Evolutionary conservation across 2,797 vertebrate genomes (phyloP).

Genomic region (Phylloscopus collybita): DNA sequence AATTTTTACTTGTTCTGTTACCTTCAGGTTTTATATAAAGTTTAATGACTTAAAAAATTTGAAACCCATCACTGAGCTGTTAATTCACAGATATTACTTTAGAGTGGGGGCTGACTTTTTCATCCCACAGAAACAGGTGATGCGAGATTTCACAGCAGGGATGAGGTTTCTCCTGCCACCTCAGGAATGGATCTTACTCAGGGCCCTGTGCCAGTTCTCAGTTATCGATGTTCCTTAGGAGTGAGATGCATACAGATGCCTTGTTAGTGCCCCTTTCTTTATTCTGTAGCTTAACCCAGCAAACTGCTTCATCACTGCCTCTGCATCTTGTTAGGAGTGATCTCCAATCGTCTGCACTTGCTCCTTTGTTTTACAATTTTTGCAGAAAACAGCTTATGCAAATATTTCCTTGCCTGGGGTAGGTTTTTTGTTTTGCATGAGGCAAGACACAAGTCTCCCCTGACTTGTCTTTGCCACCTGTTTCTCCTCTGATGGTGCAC

Average conservation of each 20-base stretch:
- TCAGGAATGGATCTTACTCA: not conserved
- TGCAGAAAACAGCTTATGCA: not conserved
- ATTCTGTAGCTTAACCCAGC: not conserved
- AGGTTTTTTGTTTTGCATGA: not conserved
- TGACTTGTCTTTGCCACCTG: not conserved
- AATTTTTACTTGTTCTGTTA: not conserved
- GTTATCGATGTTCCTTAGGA: not conserved
- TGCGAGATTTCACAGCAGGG: rapidly evolving
- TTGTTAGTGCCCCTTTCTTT: not conserved
- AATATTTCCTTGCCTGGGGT: not conserved
- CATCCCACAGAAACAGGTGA: not conserved
- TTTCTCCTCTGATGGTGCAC: not conserved
- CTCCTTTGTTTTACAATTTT: not conserved
- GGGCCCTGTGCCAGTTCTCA: not conserved
- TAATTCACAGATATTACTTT: not conserved
- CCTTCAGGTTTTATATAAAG: not conserved
- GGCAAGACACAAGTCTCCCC: not conserved
- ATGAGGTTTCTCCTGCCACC: not conserved
- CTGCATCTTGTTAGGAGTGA: not conserved
- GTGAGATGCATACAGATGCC: not conserved
- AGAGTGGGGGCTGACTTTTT: not conserved
- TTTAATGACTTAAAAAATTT: not conserved
- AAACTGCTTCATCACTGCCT: not conserved
- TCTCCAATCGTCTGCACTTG: not conserved
- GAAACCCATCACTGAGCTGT: not conserved